These are phyloP conservation scores for Porites rus DNA, from an alignment of 92 coral and sea anemone species.

Conservation along the genomic window DNA sequence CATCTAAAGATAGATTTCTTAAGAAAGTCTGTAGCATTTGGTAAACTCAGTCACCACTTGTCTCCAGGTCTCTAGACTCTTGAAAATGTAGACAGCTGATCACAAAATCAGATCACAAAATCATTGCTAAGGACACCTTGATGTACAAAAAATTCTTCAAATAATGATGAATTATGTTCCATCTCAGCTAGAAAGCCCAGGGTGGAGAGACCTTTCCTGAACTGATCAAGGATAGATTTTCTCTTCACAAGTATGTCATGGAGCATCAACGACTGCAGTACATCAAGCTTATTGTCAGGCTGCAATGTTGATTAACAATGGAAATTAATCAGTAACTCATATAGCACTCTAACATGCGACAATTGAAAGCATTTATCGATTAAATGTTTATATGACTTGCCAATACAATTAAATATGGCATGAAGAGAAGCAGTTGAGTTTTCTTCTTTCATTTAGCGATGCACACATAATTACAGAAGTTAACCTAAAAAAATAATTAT, in stretches of 20 bases:
- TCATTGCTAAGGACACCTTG: conserved; percentile 42
- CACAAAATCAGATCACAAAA: conserved; percentile 46
- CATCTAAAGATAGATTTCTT: conserved; percentile 33
- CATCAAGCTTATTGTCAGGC: conserved; percentile 47
- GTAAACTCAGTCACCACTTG: conserved; percentile 16
- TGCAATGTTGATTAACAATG: neutral
- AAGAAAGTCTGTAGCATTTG: conserved; percentile 54
- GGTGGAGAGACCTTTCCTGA: conserved; percentile 59
- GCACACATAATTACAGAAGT: no score
- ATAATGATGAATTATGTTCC: conserved; percentile 55
- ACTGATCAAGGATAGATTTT: conserved; percentile 61
- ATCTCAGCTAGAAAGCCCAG: conserved; percentile 55
- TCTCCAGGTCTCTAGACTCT: conserved; percentile 27
- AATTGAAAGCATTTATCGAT: no score
- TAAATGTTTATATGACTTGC: no score
- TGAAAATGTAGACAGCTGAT: conserved; percentile 48
- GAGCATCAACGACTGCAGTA: conserved; percentile 41
- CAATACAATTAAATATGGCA: no score
- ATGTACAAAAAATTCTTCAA: conserved; percentile 59
- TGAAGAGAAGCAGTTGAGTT: no score
- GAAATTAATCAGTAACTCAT: no score
- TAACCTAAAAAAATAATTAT: no score
- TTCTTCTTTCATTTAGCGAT: no score
- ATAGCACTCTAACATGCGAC: no score
- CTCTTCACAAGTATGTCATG: conserved; percentile 54